phyloP scores from a whole-genome alignment of 1,140 invertebrate genomes.

The Tyrophagus putrescentiae region DNA sequence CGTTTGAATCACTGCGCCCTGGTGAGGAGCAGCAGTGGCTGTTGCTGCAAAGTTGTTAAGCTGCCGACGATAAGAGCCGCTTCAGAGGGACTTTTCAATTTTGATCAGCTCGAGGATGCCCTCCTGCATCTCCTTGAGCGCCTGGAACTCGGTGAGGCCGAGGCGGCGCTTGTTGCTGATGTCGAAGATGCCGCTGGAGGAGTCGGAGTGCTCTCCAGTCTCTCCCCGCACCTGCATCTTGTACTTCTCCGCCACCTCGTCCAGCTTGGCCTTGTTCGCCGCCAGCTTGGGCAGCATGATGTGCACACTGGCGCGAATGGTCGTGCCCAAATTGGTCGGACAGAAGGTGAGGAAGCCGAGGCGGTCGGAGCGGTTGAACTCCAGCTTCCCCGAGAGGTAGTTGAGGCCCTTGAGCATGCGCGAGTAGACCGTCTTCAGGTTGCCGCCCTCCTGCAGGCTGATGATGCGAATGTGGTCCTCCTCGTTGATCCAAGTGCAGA shows the following conservation, averaged over 20 bases:
- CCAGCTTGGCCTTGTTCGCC: slow-evolving; percentile 70
- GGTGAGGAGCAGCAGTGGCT: too few species aligned
- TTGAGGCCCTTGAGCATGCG: slow-evolving; percentile 77
- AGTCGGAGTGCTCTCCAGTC: slow-evolving; percentile 36
- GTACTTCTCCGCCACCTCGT: slow-evolving; percentile 75
- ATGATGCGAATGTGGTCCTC: slow-evolving; percentile 45
- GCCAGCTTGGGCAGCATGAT: slow-evolving; percentile 90
- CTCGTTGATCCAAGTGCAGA: slow-evolving; percentile 46
- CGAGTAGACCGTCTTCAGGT: slow-evolving; percentile 54
- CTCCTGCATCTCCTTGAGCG: slow-evolving; percentile 68
- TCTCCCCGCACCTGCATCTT: slow-evolving; percentile 63
- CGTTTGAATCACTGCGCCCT: too few species aligned
- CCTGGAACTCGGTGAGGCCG: slow-evolving; percentile 57
- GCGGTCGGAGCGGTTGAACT: slow-evolving; percentile 78
- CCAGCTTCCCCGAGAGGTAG: slow-evolving; percentile 74
- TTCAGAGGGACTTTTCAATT: slow-evolving; percentile 50
- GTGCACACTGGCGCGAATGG: slow-evolving; percentile 91
- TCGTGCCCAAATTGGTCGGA: slow-evolving; percentile 92
- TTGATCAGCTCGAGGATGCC: slow-evolving; percentile 74
- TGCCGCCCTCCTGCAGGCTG: slow-evolving; percentile 45
- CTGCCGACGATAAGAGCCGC: too few species aligned
- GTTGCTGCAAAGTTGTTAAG: too few species aligned
- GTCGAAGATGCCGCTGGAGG: slow-evolving; percentile 50
- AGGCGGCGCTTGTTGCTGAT: slow-evolving; percentile 70
- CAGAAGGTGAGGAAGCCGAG: slow-evolving; percentile 96